Base-by-base conservation (phyloP, 2,797 vertebrate genomes). In the Spondyliosoma cantharus region DNA sequence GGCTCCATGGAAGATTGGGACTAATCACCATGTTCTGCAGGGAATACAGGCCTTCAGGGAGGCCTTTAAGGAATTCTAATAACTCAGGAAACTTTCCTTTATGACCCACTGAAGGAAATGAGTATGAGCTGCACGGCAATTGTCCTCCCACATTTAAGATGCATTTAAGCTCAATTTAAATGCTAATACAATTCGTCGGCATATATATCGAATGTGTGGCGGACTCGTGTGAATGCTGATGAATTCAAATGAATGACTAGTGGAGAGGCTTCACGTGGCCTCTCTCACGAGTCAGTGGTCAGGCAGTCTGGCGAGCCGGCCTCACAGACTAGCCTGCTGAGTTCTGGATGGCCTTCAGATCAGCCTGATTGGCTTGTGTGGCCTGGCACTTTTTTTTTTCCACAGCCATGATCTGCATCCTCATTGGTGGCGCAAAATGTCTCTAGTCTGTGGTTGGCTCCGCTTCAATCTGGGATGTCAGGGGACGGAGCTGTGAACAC, bases 401-500 rank as follows among this genome's bases (percentile, higher is more conserved):
- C 66, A 62, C 83, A 63, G 71, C 67, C 59, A 84, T 80, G 72
- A 80, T 85, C 85, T 80, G 90, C 70, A 22, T 91, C 77, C 88
- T 91, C 74, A 94, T 93, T 93, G 90, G 93, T 71, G 83, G 75
- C 22, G 77, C 50, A 77, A 77, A 88, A 86, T 77, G 87, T 75
- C 82, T 82, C 87, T 84, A 63, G 80, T 70, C 86, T 85, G 71
- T 67, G 65, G 85, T 90, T 89, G 92, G 90, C 93, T 93, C 67
- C 0, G 72, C 82, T 86, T 93, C 92, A 92, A 92, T 90, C 85
- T 71, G 77, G 82, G 81, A 87, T 79, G 83, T 92, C 87, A 90
- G 85, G 87, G 82, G 86, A 92, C 65, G 74, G 91, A 93, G 89
- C 90, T 93, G 91, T 90, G 92, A 94, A 94, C 91, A 93, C 71